Evolutionary conservation across 2,888 invertebrate species (phyloP).

Genomic region (Noctua fimbriata): DNA sequence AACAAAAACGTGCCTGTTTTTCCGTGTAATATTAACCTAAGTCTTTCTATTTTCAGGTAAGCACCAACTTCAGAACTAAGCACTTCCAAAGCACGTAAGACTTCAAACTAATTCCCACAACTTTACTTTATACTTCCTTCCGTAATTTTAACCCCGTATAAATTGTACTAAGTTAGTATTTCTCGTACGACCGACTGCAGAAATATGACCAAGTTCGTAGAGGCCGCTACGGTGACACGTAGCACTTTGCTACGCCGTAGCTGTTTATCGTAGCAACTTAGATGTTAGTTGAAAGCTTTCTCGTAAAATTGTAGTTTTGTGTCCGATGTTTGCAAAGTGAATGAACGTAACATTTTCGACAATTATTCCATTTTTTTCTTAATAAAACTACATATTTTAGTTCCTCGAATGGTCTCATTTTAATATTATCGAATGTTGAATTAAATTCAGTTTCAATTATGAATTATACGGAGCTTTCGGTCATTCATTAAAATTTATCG

Average conservation of each 20-base stretch:
- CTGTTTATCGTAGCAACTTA: constrained; percentile 53
- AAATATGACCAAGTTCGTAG: constrained; percentile 62
- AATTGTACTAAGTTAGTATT: constrained; percentile 33
- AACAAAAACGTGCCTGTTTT: not conserved
- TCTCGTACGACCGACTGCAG: constrained; percentile 25
- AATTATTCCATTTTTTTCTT: not conserved
- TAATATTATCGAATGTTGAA: not conserved
- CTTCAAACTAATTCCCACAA: constrained; percentile 17
- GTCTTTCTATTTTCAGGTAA: constrained; percentile 56
- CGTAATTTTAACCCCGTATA: constrained; percentile 36
- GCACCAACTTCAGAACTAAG: constrained; percentile 21
- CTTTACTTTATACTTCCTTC: constrained; percentile 20
- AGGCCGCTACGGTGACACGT: constrained; percentile 64
- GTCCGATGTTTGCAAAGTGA: not conserved
- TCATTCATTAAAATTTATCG: not conserved
- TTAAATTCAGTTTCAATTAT: not conserved
- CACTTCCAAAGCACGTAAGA: constrained; percentile 39
- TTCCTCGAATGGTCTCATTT: not conserved
- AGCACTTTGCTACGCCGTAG: constrained; percentile 69
- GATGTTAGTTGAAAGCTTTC: constrained; percentile 12
- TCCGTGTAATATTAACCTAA: constrained; percentile 18
- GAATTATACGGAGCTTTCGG: not conserved
- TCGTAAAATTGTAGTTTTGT: constrained; percentile 16
- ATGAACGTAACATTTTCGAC: not conserved
- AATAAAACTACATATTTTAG: not conserved